A percentile compares a stretch with the other conserved stretches of the same genome.
Evolutionary conservation across 2,113 vertebrate species (phyloP).

Genomic region (Burhinus bistriatus): DNA sequence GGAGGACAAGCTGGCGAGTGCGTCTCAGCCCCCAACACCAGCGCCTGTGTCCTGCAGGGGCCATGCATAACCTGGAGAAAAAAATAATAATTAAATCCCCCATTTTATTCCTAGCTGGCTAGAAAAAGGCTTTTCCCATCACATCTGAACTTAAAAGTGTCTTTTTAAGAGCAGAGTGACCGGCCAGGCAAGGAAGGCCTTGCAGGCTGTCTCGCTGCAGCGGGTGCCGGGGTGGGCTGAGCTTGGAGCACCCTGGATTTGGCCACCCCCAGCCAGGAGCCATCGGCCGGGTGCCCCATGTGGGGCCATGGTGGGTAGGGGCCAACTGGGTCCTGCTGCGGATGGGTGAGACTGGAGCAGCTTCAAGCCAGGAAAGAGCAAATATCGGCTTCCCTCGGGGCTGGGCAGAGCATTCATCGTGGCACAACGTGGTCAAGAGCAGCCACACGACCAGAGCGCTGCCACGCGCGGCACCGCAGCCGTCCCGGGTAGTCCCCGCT

Average conservation of each 20-base stretch:
- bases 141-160: background rate
- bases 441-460: rapidly evolving
- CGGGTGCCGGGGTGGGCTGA: background rate
- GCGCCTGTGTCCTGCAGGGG: background rate
- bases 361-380: background rate
- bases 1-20: background rate
- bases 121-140: background rate
- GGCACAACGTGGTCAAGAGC: background rate
- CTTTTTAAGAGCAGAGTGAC: background rate
- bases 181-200: no score
- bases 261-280: background rate
- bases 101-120: background rate
- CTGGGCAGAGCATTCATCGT: background rate
- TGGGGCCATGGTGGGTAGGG: rapidly evolving
- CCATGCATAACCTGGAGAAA: background rate
- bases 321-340: background rate
- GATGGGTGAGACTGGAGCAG: background rate
- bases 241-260: background rate
- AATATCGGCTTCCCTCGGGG: background rate
- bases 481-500: background rate
- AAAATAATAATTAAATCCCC: rapidly evolving
- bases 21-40: background rate
- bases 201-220: background rate
- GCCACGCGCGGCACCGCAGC: rapidly evolving
- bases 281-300: rapidly evolving